phyloP scores from a whole-genome alignment of 2,888 invertebrate genomes.

The Diadromus collaris region DNA sequence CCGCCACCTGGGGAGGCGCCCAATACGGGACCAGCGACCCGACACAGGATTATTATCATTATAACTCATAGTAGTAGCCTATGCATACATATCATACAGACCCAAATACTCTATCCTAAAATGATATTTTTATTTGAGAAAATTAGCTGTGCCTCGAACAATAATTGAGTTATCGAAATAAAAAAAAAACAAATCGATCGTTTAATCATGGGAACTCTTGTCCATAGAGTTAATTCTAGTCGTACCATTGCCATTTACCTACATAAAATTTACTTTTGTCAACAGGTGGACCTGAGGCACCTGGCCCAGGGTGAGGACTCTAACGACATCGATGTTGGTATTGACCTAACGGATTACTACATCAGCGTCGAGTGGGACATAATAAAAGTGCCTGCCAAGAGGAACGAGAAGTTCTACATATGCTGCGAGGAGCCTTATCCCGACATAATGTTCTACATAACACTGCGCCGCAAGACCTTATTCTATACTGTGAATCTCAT shows the following conservation, averaged over 20 bases:
- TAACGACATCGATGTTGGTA: constrained; percentile 93
- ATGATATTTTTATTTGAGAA: too few species aligned
- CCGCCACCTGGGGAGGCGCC: constrained; percentile 10
- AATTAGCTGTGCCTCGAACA: too few species aligned
- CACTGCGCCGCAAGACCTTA: constrained; percentile 95
- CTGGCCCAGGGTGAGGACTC: constrained; percentile 93
- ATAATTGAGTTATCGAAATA: background rate
- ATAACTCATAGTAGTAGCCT: too few species aligned
- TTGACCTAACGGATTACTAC: constrained; percentile 96
- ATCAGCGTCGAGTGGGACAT: constrained; percentile 99
- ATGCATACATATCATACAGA: too few species aligned
- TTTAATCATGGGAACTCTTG: too few species aligned
- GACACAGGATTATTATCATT: constrained; percentile 8
- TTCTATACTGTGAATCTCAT: constrained; percentile 99
- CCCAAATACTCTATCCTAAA: too few species aligned
- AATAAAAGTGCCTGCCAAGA: constrained; percentile 94
- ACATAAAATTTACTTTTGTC: constrained; percentile 45
- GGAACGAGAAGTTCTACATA: constrained; percentile 96
- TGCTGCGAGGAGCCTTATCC: constrained; percentile 98
- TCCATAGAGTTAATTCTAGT: too few species aligned
- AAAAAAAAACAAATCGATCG: too few species aligned
- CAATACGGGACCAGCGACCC: constrained; percentile 5
- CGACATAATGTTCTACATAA: constrained; percentile 99
- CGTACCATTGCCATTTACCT: background rate
- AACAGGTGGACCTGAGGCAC: constrained; percentile 94